These are phyloP conservation scores for Aphrocallistes beatrix DNA, from an alignment of 37 sponge, comb jelly and placozoan genomes.

Conservation along the genomic window DNA sequence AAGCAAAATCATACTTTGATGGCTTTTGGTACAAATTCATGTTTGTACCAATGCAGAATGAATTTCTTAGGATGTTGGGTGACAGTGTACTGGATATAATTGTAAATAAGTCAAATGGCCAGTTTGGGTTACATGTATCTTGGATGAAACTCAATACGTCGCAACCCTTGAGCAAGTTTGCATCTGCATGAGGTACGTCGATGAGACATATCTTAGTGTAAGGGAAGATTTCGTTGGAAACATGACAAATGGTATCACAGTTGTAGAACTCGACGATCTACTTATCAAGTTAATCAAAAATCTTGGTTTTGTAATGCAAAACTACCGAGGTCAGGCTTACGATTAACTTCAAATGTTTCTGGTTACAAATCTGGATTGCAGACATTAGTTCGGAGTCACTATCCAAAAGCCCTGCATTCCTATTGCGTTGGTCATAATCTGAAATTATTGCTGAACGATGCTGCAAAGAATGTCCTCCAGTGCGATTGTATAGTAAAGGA, in stretches of 20 bases:
- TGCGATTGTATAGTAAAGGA: not conserved
- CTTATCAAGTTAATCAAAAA: not conserved
- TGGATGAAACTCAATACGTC: too few species aligned
- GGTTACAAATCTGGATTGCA: not conserved
- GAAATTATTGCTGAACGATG: not conserved
- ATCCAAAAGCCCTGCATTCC: too few species aligned
- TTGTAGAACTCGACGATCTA: not conserved
- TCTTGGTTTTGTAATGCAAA: not conserved
- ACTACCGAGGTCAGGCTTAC: not conserved
- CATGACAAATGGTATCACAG: not conserved
- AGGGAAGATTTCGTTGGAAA: not conserved
- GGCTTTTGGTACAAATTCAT: not conserved
- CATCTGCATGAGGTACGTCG: not conserved
- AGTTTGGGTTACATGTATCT: not conserved
- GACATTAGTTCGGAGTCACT: not conserved
- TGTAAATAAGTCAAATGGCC: not conserved
- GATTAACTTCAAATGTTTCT: not conserved
- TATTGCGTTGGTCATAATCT: not conserved
- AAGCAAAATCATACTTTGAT: not conserved
- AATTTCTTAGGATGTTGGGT: not conserved
- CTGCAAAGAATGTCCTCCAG: not conserved
- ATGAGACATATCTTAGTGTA: not conserved
- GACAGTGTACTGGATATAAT: not conserved
- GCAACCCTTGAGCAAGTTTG: not conserved
- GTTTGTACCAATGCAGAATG: not conserved